Evolutionary conservation across 2,888 invertebrate species (phyloP), one percentile per base, ranked within the genome.

Genomic region (Erebia aethiops): DNA sequence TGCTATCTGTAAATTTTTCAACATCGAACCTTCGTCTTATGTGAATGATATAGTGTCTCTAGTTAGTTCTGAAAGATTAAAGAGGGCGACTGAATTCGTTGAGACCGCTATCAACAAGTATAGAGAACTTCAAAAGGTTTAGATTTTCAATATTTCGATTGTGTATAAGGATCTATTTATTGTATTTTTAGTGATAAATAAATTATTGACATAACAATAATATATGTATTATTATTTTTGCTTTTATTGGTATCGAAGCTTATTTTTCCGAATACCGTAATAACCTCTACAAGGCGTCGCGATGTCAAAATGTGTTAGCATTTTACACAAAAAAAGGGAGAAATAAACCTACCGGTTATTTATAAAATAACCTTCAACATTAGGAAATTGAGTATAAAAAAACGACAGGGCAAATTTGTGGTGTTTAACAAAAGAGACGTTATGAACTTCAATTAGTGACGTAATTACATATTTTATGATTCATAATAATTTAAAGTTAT

Each of bases 71-170:
- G 94, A 95, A 62, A 87, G 88, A 69, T 77, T 95, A 57, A 87
- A 93, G 3, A 87, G 89, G 18, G 92, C 94, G 0, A 88, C 94
- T 0, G 84, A 90, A 2, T 86, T 95, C 56, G 91, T 95, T 2
- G 86, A 91, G 75, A 90, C 89, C 63, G 95, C 95, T 7, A 84
- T 95, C 57, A 90, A 91, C 41, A 94, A 94, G 77, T 95, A 94
- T 69, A 77, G 64, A 16, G 77, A 73, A 18, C 26, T 69, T 41
- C 63, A 69, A 67, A 14, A 69, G 21, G 11, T 13, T 56, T 58
- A 58, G 60, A 43, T 13, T 26, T 64, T 58, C 9, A 58, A 43
- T 26, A n/a, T 67, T 14, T 58, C 0, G 16, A 14, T 49, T 46
- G 21, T 26, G 9, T 49, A 1, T 67, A 62, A 62, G 49, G 14